A percentile compares a stretch with the other conserved stretches of the same genome.
These are phyloP conservation scores for Chrysotoxum bicinctum DNA, from an alignment of 2,888 invertebrate species.

Conservation along the genomic window DNA sequence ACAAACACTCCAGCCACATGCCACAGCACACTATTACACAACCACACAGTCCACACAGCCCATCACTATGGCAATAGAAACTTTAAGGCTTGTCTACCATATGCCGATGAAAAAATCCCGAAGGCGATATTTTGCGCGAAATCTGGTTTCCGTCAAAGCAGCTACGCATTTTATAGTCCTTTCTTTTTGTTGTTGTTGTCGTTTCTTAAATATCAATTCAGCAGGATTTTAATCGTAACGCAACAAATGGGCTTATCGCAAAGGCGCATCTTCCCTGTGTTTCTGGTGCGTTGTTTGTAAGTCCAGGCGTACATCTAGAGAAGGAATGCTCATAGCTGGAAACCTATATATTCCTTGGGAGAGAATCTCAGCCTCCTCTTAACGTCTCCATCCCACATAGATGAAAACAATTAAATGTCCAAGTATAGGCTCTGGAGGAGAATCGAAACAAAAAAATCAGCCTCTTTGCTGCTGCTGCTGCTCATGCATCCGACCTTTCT, in stretches of 20 bases:
- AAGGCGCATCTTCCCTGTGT: slow-evolving; percentile 50
- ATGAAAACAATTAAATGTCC: slow-evolving; percentile 69
- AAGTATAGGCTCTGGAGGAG: slow-evolving; percentile 22
- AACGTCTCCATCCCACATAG: slow-evolving; percentile 64
- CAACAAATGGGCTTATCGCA: slow-evolving; percentile 66
- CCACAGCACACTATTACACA: slow-evolving; percentile 6
- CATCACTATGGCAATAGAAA: not conserved
- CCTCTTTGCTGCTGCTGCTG: not conserved
- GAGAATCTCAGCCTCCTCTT: slow-evolving; percentile 46
- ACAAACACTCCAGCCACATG: slow-evolving; percentile 22
- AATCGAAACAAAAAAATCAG: slow-evolving; percentile 2
- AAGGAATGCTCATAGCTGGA: slow-evolving; percentile 45
- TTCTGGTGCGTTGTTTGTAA: slow-evolving; percentile 5
- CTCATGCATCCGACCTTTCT: slow-evolving; percentile 38
- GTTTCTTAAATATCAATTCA: slow-evolving; percentile 31
- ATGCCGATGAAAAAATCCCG: slow-evolving; percentile 27
- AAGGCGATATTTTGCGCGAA: slow-evolving; percentile 52
- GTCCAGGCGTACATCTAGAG: not conserved
- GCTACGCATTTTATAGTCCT: slow-evolving; percentile 47
- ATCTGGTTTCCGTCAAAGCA: slow-evolving; percentile 57
- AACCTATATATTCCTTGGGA: slow-evolving; percentile 25
- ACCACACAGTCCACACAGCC: not conserved
- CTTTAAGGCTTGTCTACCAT: not conserved
- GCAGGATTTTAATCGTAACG: slow-evolving; percentile 61
- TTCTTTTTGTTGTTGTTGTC: slow-evolving; percentile 11